Percentiles rank a stretch among this genome's conserved stretches.
Conservation (phyloP, 2,888 invertebrate genomes). For the Dolomedes plantarius region DNA sequence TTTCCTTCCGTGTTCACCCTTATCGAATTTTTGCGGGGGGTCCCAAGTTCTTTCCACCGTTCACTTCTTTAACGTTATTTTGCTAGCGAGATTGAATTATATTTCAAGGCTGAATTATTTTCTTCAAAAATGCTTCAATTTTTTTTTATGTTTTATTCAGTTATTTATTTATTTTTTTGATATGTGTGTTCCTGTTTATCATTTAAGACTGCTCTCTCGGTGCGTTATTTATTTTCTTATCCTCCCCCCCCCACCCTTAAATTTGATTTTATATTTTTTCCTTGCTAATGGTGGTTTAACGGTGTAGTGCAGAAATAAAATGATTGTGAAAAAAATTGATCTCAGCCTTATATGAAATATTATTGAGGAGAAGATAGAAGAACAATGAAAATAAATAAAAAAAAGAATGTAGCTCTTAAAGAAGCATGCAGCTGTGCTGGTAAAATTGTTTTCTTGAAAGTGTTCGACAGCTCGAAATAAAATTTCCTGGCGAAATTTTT, state of each 20-base stretch:
- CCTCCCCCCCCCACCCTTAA: conserved; percentile 37
- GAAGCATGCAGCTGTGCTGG: not conserved
- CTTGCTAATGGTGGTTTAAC: conserved; percentile 58
- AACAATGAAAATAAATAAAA: not conserved
- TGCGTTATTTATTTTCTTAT: conserved; percentile 64
- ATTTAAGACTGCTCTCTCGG: conserved; percentile 18
- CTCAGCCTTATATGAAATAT: not conserved
- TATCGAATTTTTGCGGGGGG: not conserved
- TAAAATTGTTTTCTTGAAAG: conserved; percentile 5
- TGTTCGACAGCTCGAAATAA: not conserved
- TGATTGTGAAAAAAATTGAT: not conserved
- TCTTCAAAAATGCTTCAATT: conserved; percentile 32
- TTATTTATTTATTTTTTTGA: conserved; percentile 21
- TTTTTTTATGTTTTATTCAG: conserved; percentile 11
- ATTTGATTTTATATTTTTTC: conserved; percentile 36
- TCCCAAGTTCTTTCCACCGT: not conserved
- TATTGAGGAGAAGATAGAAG: not conserved
- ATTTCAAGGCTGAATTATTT: conserved; percentile 70
- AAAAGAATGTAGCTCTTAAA: not conserved
- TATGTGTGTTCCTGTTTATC: conserved; percentile 1
- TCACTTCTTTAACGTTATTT: conserved; percentile 30
- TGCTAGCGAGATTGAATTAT: conserved; percentile 61
- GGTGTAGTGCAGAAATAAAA: conserved; percentile 14
- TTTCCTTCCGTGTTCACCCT: not conserved
- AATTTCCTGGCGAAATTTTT: not conserved